Evolutionary conservation across 1,140 invertebrate genomes (phyloP), one percentile per base, ranked within the genome.

Genomic region (Nasonia giraulti): DNA sequence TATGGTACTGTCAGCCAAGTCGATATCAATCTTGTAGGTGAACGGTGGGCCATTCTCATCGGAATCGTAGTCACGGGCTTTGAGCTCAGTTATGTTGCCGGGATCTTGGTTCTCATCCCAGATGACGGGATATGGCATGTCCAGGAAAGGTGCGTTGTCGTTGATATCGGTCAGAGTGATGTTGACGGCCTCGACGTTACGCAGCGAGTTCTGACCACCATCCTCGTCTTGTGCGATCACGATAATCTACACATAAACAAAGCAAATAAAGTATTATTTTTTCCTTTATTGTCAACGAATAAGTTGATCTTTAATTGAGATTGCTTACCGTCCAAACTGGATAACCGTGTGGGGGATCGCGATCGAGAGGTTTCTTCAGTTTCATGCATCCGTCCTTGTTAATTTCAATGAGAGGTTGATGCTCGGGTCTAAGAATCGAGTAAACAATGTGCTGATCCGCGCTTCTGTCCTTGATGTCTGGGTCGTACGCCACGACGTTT

Each of bases 121-220:
- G 33, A 97, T 95, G 0, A 97, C 96, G 0, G 96, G 96, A 89
- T 96, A 94, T 0, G 94, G 93, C 95, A 97, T 96, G 84, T 96
- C 95, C 77, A 98, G 93, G 90, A 96, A 96, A 0, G 98, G 97
- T 0, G 96, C 96, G 92, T 98, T 98, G 89, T 98, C 97, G 89
- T 98, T 98, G 81, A 98, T 97, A 88, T 98, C 97, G 4, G 94
- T 94, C 2, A 98, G 90, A 50, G 94, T 95, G 66, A 98, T 96
- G 31, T 95, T 95, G 2, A 98, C 95, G 89, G 96, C 95, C 0
- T 95, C 95, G 1, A 94, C 94, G 1, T 93, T 93, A 14, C 93
- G 93, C 11, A 96, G 90, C 20, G 95, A 95, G 23, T 91, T 95
- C 62, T 92, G 94, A 83, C 90, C 94, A 2, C 95, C 96, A 83